A percentile compares a stretch with the other conserved stretches of the same genome.
phyloP scores from a whole-genome alignment of 2,888 invertebrate genomes.

The Tenthredo scrophulariae region DNA sequence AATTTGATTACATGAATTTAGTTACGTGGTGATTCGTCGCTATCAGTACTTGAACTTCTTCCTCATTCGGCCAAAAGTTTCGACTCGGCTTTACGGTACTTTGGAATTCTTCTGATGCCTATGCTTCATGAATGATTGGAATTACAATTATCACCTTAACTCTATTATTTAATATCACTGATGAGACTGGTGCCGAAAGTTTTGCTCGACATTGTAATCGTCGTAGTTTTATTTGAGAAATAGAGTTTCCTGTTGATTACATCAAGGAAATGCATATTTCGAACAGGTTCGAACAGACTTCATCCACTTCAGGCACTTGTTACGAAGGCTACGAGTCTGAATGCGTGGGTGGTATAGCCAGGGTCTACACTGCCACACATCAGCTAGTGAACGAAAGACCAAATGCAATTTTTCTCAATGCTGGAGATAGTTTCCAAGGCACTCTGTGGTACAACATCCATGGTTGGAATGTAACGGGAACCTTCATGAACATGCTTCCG shows the following conservation, averaged over 20 bases:
- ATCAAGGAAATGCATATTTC: neutral
- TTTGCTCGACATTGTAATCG: neutral
- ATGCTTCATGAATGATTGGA: neutral
- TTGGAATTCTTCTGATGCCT: neutral
- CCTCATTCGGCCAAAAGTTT: neutral
- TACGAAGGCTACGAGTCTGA: constrained; percentile 76
- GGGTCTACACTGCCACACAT: constrained; percentile 80
- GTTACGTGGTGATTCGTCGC: neutral
- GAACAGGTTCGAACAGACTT: constrained; percentile 83
- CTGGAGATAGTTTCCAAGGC: constrained; percentile 92
- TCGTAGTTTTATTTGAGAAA: neutral
- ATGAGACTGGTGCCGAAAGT: neutral
- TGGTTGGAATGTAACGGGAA: constrained; percentile 87
- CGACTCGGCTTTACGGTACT: neutral
- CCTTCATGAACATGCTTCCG: constrained; percentile 87
- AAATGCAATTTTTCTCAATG: constrained; percentile 87
- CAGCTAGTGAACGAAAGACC: constrained; percentile 78
- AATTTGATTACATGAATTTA: neutral
- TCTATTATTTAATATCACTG: neutral
- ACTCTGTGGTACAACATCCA: constrained; percentile 89
- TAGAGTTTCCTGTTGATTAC: neutral
- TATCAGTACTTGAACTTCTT: neutral
- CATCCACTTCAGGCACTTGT: constrained; percentile 81
- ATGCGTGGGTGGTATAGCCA: constrained; percentile 87
- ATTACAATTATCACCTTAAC: neutral